Conservation (phyloP, 2,797 vertebrate genomes). For the Ctenopoma kingsleyae region DNA sequence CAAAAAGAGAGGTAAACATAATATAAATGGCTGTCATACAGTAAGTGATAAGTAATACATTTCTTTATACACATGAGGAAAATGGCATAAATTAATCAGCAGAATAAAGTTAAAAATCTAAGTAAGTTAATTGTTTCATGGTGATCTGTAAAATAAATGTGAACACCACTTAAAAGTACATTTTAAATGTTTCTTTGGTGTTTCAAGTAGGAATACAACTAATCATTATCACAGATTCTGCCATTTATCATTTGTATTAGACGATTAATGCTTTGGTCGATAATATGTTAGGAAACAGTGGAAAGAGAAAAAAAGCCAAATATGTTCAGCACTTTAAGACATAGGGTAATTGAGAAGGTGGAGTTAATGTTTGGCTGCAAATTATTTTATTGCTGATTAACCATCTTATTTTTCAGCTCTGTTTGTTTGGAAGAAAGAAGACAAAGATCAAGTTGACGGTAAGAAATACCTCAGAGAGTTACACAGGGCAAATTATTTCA, state of each 20-base stretch:
- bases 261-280: not conserved
- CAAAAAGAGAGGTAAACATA: constrained; percentile 40
- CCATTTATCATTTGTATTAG: not conserved
- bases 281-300: too few relatives aligned
- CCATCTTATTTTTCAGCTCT: not conserved
- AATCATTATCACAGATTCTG: not conserved
- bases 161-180: not conserved
- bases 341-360: too few relatives aligned
- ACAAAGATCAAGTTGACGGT: not conserved
- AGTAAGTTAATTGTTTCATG: not conserved
- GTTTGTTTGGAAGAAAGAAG: not conserved
- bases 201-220: not conserved
- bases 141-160: not conserved
- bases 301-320: too few relatives aligned
- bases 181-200: too few relatives aligned
- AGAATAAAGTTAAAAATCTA: not conserved
- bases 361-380: too few relatives aligned
- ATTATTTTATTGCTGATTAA: not conserved
- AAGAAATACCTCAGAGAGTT: constrained; percentile 18
- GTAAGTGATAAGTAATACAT: too few relatives aligned
- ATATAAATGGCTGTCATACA: not conserved
- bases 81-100: not conserved
- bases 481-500: not conserved
- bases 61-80: not conserved
- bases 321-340: too few relatives aligned